Percentiles rank a stretch among this genome's conserved stretches.
Evolutionary conservation across 2,797 vertebrate genomes (phyloP).

Genomic region (Mus minutoides): DNA sequence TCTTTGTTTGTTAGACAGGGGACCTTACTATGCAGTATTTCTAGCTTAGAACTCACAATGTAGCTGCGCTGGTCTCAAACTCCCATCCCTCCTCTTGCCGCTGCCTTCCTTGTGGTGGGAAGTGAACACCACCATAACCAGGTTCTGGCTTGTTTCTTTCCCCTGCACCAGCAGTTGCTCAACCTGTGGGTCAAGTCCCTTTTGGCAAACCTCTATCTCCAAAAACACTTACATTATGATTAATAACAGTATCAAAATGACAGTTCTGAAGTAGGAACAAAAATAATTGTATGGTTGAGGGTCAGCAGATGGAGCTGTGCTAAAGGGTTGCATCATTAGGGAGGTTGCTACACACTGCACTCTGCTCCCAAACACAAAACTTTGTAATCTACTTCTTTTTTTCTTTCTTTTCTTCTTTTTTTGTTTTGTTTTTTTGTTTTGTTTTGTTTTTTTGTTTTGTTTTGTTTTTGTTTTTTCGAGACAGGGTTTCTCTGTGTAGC

Average conservation of each 20-base stretch:
- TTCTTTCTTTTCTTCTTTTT: too few species aligned
- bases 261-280: not conserved
- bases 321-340: not conserved
- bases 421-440: too few species aligned
- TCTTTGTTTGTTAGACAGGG: not conserved
- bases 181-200: not conserved
- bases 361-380: too few species aligned
- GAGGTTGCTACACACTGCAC: too few species aligned
- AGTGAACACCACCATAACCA: not conserved
- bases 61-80: not conserved
- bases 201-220: not conserved
- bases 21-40: not conserved
- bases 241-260: not conserved
- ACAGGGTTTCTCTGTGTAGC: too few species aligned
- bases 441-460: too few species aligned
- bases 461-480: too few species aligned
- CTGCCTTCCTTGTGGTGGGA: not conserved
- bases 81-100: not conserved
- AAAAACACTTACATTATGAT: not conserved
- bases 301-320: not conserved
- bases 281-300: not conserved
- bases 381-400: not conserved
- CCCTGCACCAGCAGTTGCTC: not conserved
- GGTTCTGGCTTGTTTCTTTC: not conserved
- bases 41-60: not conserved